Evolutionary conservation across 2,797 vertebrate genomes (phyloP).

Genomic region (Rhabdophis nuchalis): DNA sequence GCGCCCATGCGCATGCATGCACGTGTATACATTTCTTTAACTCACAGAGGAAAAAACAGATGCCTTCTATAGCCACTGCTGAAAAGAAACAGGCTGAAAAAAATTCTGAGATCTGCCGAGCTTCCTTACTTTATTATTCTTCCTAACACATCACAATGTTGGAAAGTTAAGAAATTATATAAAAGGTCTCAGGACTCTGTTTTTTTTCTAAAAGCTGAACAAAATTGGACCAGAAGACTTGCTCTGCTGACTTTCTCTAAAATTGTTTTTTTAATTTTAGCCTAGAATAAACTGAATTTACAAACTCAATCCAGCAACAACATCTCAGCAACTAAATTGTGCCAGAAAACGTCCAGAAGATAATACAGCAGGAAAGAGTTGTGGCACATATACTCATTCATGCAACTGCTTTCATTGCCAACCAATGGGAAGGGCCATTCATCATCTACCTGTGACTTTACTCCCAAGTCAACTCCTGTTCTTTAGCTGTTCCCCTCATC

Average conservation of each 20-base stretch:
- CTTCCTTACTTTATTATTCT: background rate
- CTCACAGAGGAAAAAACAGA: background rate
- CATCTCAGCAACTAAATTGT: background rate
- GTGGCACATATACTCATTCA: background rate
- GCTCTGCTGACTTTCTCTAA: background rate
- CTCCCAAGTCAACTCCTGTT: no score
- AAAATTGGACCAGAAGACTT: background rate
- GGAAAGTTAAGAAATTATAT: background rate
- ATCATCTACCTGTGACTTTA: no score
- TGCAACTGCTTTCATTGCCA: background rate
- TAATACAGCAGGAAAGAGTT: background rate
- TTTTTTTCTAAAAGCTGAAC: background rate
- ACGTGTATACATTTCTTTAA: background rate
- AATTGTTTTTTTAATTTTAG: background rate
- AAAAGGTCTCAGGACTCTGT: background rate
- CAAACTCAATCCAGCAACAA: background rate
- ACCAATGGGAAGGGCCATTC: no score
- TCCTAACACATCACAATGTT: background rate
- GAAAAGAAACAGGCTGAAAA: background rate
- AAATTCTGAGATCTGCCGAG: background rate
- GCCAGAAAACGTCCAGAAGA: background rate
- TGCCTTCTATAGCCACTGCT: background rate
- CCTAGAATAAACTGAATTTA: background rate
- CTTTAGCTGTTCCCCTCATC: no score
- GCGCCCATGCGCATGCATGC: background rate